These are phyloP conservation scores for Phyto melanocephala DNA, from an alignment of 2,888 invertebrate genomes.

Conservation along the genomic window DNA sequence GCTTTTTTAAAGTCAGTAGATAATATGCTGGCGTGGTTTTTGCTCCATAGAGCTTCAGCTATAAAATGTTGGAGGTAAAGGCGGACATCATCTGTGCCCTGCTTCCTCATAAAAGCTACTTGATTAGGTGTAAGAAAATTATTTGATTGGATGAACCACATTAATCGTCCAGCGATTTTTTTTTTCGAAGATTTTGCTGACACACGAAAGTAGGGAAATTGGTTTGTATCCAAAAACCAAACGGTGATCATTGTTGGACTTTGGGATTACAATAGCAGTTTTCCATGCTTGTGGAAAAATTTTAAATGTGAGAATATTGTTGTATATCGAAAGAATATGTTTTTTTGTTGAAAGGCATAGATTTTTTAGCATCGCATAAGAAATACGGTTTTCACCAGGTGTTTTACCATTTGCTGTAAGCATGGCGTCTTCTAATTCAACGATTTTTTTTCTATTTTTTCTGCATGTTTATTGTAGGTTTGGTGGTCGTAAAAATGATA, in stretches of 20 bases:
- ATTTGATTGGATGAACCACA: too few relatives aligned
- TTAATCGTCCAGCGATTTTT: not conserved
- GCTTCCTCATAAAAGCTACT: too few relatives aligned
- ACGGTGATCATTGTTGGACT: not conserved
- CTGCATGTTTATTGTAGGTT: not conserved
- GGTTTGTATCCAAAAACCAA: not conserved
- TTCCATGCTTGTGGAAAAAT: not conserved
- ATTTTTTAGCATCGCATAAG: not conserved
- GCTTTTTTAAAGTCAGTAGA: too few relatives aligned
- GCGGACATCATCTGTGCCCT: constrained; percentile 44
- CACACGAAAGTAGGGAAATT: constrained; percentile 20
- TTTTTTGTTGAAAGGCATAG: not conserved
- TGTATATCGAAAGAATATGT: not conserved
- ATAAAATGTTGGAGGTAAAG: constrained; percentile 46
- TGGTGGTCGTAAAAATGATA: not conserved
- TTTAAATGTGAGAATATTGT: not conserved
- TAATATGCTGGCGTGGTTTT: constrained; percentile 32
- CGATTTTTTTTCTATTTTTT: too few relatives aligned
- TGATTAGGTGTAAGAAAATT: constrained; percentile 5
- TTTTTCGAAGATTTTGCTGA: constrained; percentile 34
- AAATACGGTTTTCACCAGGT: not conserved
- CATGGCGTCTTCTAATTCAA: too few relatives aligned
- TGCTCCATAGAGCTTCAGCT: not conserved
- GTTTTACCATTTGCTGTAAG: not conserved
- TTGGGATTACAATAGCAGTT: not conserved